These are phyloP conservation scores for Leptosomus discolor DNA, from an alignment of 2,113 vertebrate species.

Conservation along the genomic window DNA sequence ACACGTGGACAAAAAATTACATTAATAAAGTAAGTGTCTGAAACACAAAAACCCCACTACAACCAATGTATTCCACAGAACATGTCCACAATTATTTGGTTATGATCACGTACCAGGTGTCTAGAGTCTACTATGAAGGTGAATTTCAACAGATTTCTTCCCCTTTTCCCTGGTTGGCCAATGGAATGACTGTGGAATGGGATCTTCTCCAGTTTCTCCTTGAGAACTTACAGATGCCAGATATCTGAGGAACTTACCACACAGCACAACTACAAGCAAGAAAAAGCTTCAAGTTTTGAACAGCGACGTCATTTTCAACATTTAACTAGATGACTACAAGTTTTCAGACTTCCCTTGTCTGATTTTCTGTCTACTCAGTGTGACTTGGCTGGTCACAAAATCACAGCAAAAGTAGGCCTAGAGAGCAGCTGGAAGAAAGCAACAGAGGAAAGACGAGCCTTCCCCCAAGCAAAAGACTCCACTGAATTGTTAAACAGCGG, in stretches of 20 bases:
- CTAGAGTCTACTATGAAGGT: background rate
- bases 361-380: background rate
- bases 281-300: background rate
- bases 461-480: background rate
- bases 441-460: background rate
- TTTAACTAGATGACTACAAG: background rate
- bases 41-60: background rate
- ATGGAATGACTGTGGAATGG: background rate
- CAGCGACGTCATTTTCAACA: rapidly evolving
- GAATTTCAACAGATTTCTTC: background rate
- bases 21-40: background rate
- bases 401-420: background rate
- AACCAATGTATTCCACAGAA: background rate
- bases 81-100: background rate
- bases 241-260: background rate
- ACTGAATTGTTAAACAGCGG: background rate
- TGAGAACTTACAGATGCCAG: background rate
- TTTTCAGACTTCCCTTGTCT: background rate
- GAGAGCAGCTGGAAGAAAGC: background rate
- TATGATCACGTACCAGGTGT: background rate
- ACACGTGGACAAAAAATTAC: background rate
- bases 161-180: background rate
- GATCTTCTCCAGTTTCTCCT: background rate
- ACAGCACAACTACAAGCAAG: background rate
- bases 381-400: background rate